These are phyloP conservation scores for Spisula solida DNA, from an alignment of 2,888 invertebrate species.

Conservation along the genomic window DNA sequence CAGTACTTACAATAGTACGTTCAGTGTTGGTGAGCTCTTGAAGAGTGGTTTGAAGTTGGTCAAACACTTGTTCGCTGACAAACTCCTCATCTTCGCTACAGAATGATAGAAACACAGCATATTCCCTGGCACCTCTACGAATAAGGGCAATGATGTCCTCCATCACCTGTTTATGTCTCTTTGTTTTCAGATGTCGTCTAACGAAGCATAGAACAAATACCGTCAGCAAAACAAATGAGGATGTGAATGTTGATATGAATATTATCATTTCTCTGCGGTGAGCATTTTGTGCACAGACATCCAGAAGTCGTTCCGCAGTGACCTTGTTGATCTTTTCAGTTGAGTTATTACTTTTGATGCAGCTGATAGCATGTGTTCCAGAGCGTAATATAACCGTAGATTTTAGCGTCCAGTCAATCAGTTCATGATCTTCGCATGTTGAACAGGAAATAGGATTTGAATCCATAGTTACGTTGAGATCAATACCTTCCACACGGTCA, in stretches of 20 bases:
- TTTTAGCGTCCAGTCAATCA: background rate
- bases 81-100: background rate
- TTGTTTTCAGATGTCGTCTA: background rate
- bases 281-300: background rate
- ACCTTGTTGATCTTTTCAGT: background rate
- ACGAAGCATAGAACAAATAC: background rate
- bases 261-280: background rate
- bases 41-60: background rate
- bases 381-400: background rate
- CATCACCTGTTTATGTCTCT: background rate
- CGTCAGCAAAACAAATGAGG: background rate
- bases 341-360: background rate
- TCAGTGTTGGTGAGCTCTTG: background rate
- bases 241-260: background rate
- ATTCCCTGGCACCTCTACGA: background rate
- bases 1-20: background rate
- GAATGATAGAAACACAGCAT: conserved; percentile 1
- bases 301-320: background rate
- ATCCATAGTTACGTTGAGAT: background rate
- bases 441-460: conserved; percentile 1
- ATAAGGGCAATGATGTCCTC: background rate
- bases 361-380: background rate
- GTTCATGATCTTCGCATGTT: background rate
- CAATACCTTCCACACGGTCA: background rate
- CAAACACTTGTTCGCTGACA: conserved; percentile 10